Evolutionary conservation across 2,888 invertebrate species (phyloP), one percentile per base, ranked within the genome.

Genomic region (Sphinx pinastri): DNA sequence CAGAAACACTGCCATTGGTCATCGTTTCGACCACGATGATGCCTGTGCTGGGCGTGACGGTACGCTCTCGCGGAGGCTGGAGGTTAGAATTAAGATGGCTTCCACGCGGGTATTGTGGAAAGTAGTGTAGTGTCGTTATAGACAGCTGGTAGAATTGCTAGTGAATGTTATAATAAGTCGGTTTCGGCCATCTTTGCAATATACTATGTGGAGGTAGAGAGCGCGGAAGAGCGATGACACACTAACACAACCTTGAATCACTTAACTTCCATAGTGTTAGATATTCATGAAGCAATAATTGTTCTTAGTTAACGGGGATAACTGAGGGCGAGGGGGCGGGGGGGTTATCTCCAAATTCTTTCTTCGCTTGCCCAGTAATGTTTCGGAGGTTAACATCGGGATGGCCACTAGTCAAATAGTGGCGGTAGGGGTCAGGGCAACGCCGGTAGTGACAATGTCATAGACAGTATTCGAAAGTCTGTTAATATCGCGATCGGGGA

Each of bases 1-100:
- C 19, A 63, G 49, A 63, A 63, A 49, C 63, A 63, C 63, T 63
- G 63, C 63, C 63, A 63, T 63, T 63, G 19, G 63, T 47, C 49
- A 45, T 63, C 49, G 63, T 63, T 47, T 63, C 49, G 6, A 47
- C 13, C 19, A 49, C 49, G 63, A 63, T 19, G 63, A 49, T 10
- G 49, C 49, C 63, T 63, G 47, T 49, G 47, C 63, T 63, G 63
- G 63, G 63, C 49, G 47, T 47, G 16, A 19, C 1, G 12, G 49
- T 13, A 63, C 19, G 63, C 63, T 49, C 63, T 63, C 63, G 63
- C 63, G 63, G 63, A 8, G 49, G 19, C 49, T 63, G 19, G 6
- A 13, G 7, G 16, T 63, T 13, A 19, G 7, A 16, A 47, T 11
- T 49, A 63, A 49, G 63, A 19, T 63, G 63, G 49, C 19, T 19